A percentile compares a stretch with the other conserved stretches of the same genome.
phyloP scores from a whole-genome alignment of 2,113 vertebrate genomes.

The Phalacrocorax aristotelis region DNA sequence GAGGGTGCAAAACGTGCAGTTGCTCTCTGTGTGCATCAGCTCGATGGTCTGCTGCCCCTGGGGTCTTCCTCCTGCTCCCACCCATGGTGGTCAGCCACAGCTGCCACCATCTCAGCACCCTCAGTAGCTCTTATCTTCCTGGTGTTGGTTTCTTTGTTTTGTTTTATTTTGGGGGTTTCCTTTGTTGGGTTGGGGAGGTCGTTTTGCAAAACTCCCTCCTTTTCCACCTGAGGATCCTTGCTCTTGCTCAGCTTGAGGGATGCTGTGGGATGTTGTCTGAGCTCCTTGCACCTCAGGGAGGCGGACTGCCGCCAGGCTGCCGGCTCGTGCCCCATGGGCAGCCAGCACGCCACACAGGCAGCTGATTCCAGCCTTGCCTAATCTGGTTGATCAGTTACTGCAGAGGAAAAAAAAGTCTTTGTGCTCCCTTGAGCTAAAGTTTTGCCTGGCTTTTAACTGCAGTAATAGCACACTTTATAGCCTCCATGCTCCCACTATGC shows the following conservation, averaged over 20 bases:
- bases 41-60: fast-evolving
- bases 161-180: background rate
- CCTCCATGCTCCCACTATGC: fast-evolving
- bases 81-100: background rate
- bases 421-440: background rate
- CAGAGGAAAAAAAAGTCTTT: background rate
- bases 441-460: background rate
- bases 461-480: background rate
- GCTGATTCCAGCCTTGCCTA: background rate
- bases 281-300: background rate
- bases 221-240: background rate
- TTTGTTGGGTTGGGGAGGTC: background rate
- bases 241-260: background rate
- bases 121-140: background rate
- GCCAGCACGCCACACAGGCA: background rate
- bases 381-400: background rate
- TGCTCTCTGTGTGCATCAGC: fast-evolving
- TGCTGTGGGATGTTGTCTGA: fast-evolving
- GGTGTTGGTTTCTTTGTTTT: background rate
- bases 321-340: fast-evolving
- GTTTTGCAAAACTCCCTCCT: background rate
- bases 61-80: fast-evolving
- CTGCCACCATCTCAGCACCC: background rate
- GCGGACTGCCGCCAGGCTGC: background rate
- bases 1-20: background rate